phyloP scores from a whole-genome alignment of 64 coral and sea anemone species.

The Montipora cactus region DNA sequence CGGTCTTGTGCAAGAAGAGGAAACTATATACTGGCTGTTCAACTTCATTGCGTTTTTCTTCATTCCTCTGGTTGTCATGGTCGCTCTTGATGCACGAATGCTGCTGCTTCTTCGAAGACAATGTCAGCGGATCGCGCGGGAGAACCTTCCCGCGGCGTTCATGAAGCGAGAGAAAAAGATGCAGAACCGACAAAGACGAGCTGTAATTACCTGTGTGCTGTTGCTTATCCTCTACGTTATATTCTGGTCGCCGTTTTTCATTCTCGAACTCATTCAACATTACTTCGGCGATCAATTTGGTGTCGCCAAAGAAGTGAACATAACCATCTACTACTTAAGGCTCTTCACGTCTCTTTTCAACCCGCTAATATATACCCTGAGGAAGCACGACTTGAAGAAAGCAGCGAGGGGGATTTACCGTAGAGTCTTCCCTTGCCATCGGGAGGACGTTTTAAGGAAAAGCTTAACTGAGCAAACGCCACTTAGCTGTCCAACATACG shows the following conservation, averaged over 20 bases:
- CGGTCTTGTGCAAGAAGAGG: background rate
- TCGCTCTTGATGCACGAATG: slow-evolving; percentile 39
- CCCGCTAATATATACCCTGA: slow-evolving; percentile 4
- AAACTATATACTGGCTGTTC: slow-evolving; percentile 6
- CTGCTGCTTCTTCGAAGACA: slow-evolving; percentile 40
- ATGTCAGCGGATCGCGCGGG: slow-evolving; percentile 13
- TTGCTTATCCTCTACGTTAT: slow-evolving; percentile 36
- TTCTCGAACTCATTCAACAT: slow-evolving; percentile 39
- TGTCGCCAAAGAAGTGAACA: background rate
- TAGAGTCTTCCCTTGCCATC: background rate
- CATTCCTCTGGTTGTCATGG: slow-evolving; percentile 21
- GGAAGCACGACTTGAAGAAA: slow-evolving; percentile 9
- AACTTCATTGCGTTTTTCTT: slow-evolving; percentile 43
- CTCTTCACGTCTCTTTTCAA: background rate
- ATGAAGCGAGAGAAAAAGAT: slow-evolving; percentile 40
- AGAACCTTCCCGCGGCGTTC: slow-evolving; percentile 42
- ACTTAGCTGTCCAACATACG: background rate
- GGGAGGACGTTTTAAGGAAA: background rate
- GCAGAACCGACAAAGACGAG: slow-evolving; percentile 43
- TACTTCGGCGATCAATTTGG: slow-evolving; percentile 7
- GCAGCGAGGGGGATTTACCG: background rate
- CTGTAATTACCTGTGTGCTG: slow-evolving; percentile 40
- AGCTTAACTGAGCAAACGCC: background rate
- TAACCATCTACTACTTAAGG: background rate
- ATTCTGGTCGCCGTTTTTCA: slow-evolving; percentile 57